A percentile compares a stretch with the other conserved stretches of the same genome.
These are phyloP conservation scores for Hyposmocoma kahamanoa DNA, from an alignment of 1,140 invertebrate genomes.

Conservation along the genomic window DNA sequence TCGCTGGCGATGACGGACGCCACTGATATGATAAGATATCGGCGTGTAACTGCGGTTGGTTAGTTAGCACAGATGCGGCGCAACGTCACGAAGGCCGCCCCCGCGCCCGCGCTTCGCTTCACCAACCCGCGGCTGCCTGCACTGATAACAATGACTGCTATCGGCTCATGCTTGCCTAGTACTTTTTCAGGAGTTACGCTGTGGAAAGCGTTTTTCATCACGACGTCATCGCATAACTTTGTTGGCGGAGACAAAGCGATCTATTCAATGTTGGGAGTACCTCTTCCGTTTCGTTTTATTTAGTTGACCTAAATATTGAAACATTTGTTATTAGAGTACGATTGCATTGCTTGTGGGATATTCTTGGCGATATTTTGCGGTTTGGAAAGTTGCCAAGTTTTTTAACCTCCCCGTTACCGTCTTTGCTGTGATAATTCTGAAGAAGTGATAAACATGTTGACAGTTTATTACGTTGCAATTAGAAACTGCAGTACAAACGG, in stretches of 20 bases:
- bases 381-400: constrained; percentile 14
- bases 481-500: too few species aligned
- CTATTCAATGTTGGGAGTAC: not conserved
- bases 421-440: too few species aligned
- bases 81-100: constrained; percentile 29
- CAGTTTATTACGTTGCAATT: too few species aligned
- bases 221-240: constrained; percentile 20
- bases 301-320: constrained; percentile 2
- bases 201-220: constrained; percentile 43
- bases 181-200: constrained; percentile 40
- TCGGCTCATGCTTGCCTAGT: constrained; percentile 47
- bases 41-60: constrained; percentile 22
- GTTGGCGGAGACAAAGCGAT: not conserved
- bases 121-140: constrained; percentile 11
- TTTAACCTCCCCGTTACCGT: too few species aligned
- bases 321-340: not conserved
- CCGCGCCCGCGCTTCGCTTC: constrained; percentile 12
- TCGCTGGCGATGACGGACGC: not conserved
- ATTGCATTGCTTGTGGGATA: not conserved
- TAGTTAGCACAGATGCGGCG: constrained; percentile 27
- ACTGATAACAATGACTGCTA: constrained; percentile 43
- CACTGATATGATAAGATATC: constrained; percentile 40
- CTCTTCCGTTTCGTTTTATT: not conserved
- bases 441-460: too few species aligned
- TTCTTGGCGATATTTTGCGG: not conserved